phyloP scores from a whole-genome alignment of 1,140 invertebrate species.

The Panagrolaimus sp. region DNA sequence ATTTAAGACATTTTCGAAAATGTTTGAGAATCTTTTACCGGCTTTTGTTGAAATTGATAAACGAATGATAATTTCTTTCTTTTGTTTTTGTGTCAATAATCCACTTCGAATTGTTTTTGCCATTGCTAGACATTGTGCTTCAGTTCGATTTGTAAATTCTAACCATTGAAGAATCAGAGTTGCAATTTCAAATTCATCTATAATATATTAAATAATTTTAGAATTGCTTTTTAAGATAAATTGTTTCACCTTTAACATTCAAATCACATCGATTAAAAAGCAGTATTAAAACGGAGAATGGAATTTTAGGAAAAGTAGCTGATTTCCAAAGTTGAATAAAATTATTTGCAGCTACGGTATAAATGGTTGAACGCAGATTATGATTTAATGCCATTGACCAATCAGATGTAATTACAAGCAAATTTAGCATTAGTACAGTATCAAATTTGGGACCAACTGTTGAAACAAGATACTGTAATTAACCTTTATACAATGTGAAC shows the following conservation, averaged over 20 bases:
- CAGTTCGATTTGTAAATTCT: neutral
- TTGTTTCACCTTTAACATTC: too few relatives aligned
- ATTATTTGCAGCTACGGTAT: neutral
- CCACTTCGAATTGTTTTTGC: neutral
- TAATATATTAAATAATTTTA: neutral
- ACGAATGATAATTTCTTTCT: neutral
- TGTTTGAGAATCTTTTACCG: neutral
- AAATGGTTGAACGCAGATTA: neutral
- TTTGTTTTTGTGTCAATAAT: neutral
- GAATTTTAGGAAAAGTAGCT: neutral
- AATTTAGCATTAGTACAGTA: neutral
- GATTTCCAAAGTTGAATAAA: neutral
- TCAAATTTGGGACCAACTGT: neutral
- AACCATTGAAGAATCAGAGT: neutral
- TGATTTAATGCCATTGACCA: neutral
- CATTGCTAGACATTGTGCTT: neutral
- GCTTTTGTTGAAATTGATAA: neutral
- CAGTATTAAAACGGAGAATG: neutral
- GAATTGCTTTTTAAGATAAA: too few relatives aligned
- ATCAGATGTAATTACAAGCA: neutral
- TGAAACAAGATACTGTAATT: too few relatives aligned
- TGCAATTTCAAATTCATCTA: slow-evolving; percentile 4
- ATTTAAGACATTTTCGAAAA: neutral
- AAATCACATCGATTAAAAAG: neutral
- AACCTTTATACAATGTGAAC: too few relatives aligned